phyloP scores from a whole-genome alignment of 2,888 invertebrate genomes.

The Heliconius aoede region DNA sequence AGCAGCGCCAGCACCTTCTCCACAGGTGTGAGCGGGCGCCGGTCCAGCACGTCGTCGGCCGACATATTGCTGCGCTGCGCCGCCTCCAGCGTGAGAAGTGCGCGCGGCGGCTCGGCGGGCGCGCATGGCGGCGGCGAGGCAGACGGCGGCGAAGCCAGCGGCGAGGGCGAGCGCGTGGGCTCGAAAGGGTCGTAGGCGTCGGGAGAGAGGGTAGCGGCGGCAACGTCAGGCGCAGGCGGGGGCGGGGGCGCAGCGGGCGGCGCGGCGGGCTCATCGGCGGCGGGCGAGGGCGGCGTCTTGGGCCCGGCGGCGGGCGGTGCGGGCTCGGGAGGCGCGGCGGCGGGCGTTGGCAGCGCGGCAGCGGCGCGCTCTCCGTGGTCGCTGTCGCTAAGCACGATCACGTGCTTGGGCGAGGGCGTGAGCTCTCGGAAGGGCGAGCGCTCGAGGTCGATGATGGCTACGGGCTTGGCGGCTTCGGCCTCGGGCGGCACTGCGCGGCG shows the following conservation, averaged over 20 bases:
- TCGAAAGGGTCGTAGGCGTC: constrained; percentile 96
- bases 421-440: constrained; percentile 93
- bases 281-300: constrained; percentile 53
- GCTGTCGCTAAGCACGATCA: constrained; percentile 93
- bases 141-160: constrained; percentile 80
- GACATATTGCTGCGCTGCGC: constrained; percentile 79
- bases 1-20: constrained; percentile 85
- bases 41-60: constrained; percentile 76
- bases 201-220: constrained; percentile 84
- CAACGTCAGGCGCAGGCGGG: constrained; percentile 81
- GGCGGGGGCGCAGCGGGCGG: constrained; percentile 61
- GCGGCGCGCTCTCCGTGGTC: constrained; percentile 84
- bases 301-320: constrained; percentile 45
- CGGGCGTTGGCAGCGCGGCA: constrained; percentile 57
- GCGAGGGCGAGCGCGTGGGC: constrained; percentile 91
- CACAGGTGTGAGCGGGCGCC: constrained; percentile 81
- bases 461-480: constrained; percentile 83
- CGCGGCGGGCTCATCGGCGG: constrained; percentile 45
- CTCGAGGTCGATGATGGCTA: constrained; percentile 93
- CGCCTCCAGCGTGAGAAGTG: constrained; percentile 73
- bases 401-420: constrained; percentile 90
- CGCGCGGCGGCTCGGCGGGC: constrained; percentile 54
- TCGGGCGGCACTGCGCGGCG: constrained; percentile 53
- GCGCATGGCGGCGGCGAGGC: constrained; percentile 84
- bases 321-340: constrained; percentile 47